These are phyloP conservation scores for Syngnathus typhle DNA, from an alignment of 2,113 vertebrate species.

Conservation along the genomic window DNA sequence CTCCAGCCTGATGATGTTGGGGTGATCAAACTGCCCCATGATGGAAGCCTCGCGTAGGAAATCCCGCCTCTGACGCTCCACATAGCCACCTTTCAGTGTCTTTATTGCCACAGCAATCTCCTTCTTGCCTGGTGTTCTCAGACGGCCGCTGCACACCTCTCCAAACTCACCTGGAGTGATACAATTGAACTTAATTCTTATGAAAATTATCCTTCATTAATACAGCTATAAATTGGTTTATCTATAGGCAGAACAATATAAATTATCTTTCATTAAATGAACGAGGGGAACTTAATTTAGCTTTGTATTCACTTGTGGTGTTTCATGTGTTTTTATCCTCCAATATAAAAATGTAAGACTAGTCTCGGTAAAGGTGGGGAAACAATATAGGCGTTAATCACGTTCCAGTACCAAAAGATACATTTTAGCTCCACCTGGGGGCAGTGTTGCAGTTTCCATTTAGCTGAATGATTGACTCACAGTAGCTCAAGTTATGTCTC, in stretches of 20 bases:
- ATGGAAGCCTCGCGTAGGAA: constrained; percentile 92
- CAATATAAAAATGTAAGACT: background rate
- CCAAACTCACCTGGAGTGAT: constrained; percentile 86
- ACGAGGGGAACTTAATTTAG: background rate
- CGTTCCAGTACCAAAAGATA: constrained; percentile 1
- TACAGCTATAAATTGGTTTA: no score
- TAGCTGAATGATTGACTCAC: constrained; percentile 10
- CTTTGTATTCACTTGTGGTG: background rate
- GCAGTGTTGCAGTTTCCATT: constrained; percentile 60
- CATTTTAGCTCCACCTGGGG: constrained; percentile 45
- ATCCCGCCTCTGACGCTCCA: constrained; percentile 87
- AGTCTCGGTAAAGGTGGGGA: background rate
- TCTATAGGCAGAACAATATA: background rate
- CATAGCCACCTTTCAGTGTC: constrained; percentile 87
- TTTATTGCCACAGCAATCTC: constrained; percentile 96
- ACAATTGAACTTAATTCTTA: background rate
- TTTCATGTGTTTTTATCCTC: background rate
- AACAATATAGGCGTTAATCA: background rate
- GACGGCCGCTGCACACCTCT: constrained; percentile 89
- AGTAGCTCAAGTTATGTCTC: constrained; percentile 39
- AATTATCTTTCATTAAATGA: background rate
- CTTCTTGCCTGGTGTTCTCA: constrained; percentile 88
- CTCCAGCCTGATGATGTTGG: constrained; percentile 90
- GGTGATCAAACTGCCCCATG: constrained; percentile 95
- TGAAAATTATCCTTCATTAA: no score